These are phyloP conservation scores for Drosophila anomelani DNA, from an alignment of 2,888 invertebrate species.

Conservation along the genomic window DNA sequence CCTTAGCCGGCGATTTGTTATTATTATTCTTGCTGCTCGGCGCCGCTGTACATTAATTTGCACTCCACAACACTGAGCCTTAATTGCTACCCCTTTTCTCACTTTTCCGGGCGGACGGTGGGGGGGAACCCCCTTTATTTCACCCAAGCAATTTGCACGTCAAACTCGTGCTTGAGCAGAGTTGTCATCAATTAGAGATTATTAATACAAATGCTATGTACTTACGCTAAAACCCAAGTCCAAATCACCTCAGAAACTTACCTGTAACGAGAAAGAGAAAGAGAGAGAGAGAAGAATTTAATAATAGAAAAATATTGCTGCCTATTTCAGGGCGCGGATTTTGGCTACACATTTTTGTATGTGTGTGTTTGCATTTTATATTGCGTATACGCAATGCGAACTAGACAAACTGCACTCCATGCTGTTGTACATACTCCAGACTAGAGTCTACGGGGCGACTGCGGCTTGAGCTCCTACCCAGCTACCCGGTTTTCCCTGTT, in stretches of 20 bases:
- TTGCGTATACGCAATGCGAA: slow-evolving; percentile 72
- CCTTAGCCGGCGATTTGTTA: slow-evolving; percentile 73
- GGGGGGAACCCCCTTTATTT: slow-evolving; percentile 27
- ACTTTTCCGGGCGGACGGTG: not conserved
- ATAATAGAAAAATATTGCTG: slow-evolving; percentile 63
- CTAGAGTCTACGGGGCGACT: slow-evolving; percentile 29
- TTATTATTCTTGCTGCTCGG: slow-evolving; percentile 61
- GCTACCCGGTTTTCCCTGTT: not conserved
- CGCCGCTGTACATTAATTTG: slow-evolving; percentile 74
- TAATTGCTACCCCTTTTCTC: slow-evolving; percentile 32
- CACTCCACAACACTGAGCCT: slow-evolving; percentile 26
- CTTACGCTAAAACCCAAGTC: slow-evolving; percentile 17
- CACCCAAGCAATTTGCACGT: slow-evolving; percentile 64
- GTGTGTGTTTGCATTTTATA: slow-evolving; percentile 41
- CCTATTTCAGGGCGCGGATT: slow-evolving; percentile 67
- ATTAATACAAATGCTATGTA: slow-evolving; percentile 43
- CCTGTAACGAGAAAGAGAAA: slow-evolving; percentile 38
- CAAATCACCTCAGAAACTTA: slow-evolving; percentile 34
- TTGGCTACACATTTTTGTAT: not conserved
- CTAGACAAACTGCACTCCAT: slow-evolving; percentile 24
- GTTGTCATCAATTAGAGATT: slow-evolving; percentile 63
- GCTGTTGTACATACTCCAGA: slow-evolving; percentile 30
- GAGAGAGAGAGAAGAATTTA: slow-evolving; percentile 4
- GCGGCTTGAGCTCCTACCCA: slow-evolving; percentile 38
- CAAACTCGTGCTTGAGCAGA: slow-evolving; percentile 52